Percentiles rank a stretch among this genome's conserved stretches.
Evolutionary conservation across 2,797 vertebrate species (phyloP).

Genomic region (Coilia nasus): DNA sequence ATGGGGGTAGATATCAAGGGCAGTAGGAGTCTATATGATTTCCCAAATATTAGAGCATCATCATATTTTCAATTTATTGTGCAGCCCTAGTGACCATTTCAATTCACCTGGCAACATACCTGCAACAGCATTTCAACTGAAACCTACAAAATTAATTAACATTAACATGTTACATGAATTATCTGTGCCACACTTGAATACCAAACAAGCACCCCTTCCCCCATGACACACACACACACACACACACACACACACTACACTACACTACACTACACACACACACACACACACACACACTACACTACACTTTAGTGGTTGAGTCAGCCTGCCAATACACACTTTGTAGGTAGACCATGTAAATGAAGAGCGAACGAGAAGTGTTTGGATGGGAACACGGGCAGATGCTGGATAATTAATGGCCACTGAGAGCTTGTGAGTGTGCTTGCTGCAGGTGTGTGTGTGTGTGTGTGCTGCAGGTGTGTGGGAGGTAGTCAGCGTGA

Average conservation of each 20-base stretch:
- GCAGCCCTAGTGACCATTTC: too few species aligned
- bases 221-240: not conserved
- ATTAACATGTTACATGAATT: too few species aligned
- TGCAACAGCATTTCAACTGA: too few species aligned
- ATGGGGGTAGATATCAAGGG: too few species aligned
- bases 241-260: not conserved
- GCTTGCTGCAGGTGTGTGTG: not conserved
- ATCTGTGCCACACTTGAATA: too few species aligned
- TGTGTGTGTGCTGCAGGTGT: not conserved
- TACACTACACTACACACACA: not conserved
- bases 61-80: too few species aligned
- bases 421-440: not conserved
- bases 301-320: not conserved
- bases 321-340: constrained; percentile 10
- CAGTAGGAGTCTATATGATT: too few species aligned
- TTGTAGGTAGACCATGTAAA: not conserved
- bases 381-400: not conserved
- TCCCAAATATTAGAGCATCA: too few species aligned
- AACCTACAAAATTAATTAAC: too few species aligned
- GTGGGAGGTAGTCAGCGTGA: not conserved
- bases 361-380: constrained; percentile 16
- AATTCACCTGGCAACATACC: too few species aligned
- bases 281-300: not conserved
- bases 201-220: too few species aligned
- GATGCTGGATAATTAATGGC: constrained; percentile 13